Percentiles rank a stretch among this genome's conserved stretches.
phyloP scores from a whole-genome alignment of 2,797 vertebrate species.

The Rhodeus uyekii region DNA sequence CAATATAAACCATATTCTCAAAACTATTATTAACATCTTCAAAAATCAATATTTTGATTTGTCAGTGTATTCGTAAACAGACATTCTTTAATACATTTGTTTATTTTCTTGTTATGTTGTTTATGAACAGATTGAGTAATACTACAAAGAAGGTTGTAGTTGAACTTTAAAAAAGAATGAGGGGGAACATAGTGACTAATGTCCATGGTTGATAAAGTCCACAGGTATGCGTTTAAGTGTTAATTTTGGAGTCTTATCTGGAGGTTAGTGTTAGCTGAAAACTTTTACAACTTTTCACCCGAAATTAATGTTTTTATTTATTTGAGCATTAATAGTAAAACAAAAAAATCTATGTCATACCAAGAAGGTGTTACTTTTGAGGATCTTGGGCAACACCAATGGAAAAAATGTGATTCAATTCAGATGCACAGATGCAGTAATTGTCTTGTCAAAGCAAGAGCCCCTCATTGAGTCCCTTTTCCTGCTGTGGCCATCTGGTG shows the following conservation, averaged over 20 bases:
- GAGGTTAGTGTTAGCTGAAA: too few species aligned
- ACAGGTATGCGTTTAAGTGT: background rate
- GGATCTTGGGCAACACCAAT: background rate
- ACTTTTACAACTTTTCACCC: too few species aligned
- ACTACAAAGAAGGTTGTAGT: too few species aligned
- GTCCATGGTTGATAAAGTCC: too few species aligned
- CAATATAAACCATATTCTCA: too few species aligned
- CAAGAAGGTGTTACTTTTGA: background rate
- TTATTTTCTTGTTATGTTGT: too few species aligned
- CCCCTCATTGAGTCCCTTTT: constrained; percentile 16
- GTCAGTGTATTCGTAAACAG: too few species aligned
- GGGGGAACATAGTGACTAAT: background rate
- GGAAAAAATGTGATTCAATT: background rate
- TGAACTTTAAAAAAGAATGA: background rate
- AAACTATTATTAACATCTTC: too few species aligned
- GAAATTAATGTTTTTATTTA: background rate
- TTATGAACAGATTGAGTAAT: too few species aligned
- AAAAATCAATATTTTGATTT: too few species aligned
- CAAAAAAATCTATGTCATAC: too few species aligned
- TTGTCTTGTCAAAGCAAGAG: constrained; percentile 36
- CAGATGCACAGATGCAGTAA: background rate
- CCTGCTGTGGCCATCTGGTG: constrained; percentile 44
- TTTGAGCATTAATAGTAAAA: background rate
- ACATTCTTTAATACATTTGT: too few species aligned
- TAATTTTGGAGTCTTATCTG: background rate